Conservation (phyloP, 2,797 vertebrate species). For the Molothrus ater region DNA sequence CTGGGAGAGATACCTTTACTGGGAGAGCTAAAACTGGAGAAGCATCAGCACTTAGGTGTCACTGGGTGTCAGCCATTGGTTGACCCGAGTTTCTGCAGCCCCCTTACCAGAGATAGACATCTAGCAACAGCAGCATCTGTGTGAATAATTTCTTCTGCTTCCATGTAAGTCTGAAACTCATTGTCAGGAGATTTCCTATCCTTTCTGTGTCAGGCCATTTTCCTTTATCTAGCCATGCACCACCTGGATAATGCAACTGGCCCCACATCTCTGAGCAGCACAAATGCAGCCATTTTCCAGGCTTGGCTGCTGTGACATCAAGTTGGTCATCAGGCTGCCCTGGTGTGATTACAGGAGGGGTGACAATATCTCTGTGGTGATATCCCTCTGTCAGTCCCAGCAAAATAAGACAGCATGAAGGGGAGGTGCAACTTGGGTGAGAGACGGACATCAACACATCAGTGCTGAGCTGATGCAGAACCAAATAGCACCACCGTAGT, state of each 20-base stretch:
- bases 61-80: not conserved
- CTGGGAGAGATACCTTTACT: not conserved
- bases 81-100: not conserved
- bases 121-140: not conserved
- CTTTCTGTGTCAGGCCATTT: not conserved
- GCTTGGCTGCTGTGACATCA: not conserved
- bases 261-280: not conserved
- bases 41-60: not conserved
- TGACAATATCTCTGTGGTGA: not conserved
- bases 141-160: not conserved
- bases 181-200: not conserved
- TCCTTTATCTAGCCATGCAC: not conserved
- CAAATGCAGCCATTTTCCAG: accelerated
- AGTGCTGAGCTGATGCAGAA: not conserved
- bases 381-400: not conserved
- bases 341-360: not conserved
- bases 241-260: not conserved
- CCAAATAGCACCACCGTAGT: accelerated
- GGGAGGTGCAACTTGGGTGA: not conserved
- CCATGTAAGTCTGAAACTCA: not conserved
- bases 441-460: not conserved
- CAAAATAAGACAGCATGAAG: not conserved
- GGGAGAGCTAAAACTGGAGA: not conserved
- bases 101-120: not conserved
- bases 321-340: not conserved